Percentiles rank a stretch among this genome's conserved stretches.
Conservation (phyloP, 2,113 vertebrate genomes). For the Heterotis niloticus region DNA sequence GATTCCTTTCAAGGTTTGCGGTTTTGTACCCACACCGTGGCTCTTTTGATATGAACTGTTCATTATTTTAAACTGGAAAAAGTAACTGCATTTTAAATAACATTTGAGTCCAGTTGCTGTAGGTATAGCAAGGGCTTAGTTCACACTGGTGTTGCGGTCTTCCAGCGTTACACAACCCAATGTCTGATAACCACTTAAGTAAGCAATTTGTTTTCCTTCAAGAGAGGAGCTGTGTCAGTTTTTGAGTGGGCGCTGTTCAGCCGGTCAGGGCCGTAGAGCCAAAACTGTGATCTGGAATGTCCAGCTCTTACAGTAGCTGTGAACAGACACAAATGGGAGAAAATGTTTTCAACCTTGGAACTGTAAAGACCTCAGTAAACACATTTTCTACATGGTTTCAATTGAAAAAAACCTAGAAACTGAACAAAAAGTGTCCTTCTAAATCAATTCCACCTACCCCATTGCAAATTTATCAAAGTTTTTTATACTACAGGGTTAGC, state of each 20-base stretch:
- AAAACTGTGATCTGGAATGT: too few relatives aligned
- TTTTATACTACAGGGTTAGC: too few relatives aligned
- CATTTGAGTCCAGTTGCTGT: background rate
- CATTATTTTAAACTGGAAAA: too few relatives aligned
- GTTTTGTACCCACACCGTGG: too few relatives aligned
- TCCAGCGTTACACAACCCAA: background rate
- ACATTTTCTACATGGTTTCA: background rate
- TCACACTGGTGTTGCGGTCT: background rate
- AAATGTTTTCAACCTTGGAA: background rate
- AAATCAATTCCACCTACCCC: too few relatives aligned
- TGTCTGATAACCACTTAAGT: background rate
- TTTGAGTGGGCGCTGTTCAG: too few relatives aligned
- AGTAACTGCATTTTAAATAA: background rate
- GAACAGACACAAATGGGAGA: background rate
- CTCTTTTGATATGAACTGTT: too few relatives aligned
- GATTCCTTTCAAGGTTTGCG: too few relatives aligned
- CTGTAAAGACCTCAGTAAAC: background rate
- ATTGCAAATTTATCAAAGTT: too few relatives aligned
- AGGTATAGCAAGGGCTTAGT: background rate
- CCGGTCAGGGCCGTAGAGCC: background rate
- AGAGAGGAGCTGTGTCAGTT: background rate
- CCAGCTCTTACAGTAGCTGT: background rate
- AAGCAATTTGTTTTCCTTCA: background rate
- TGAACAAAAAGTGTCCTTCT: background rate
- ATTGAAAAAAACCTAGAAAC: background rate